phyloP scores from a whole-genome alignment of 2,888 invertebrate species.

The Tethea ocularis region DNA sequence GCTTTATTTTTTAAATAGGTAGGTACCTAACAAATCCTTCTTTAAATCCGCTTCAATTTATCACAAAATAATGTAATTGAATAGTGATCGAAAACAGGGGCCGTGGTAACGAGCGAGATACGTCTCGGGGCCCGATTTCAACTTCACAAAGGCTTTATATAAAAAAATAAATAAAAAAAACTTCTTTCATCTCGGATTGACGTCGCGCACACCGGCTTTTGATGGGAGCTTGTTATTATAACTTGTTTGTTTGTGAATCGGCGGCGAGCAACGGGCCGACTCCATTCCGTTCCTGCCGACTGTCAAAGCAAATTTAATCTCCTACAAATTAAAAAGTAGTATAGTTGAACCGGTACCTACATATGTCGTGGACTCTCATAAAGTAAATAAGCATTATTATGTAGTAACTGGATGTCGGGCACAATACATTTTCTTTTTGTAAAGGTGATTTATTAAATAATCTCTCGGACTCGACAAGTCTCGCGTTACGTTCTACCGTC shows the following conservation, averaged over 20 bases:
- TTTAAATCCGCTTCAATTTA: constrained; percentile 34
- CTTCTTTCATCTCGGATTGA: constrained; percentile 53
- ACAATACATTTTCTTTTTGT: not conserved
- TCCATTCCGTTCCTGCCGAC: not conserved
- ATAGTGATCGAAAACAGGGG: constrained; percentile 31
- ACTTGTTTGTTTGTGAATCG: constrained; percentile 38
- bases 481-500: not conserved
- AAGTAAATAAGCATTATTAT: not conserved
- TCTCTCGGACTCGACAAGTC: not conserved
- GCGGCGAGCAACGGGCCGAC: constrained; percentile 19
- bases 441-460: not conserved
- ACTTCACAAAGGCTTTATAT: constrained; percentile 34
- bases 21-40: constrained; percentile 27
- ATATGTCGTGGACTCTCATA: too few species aligned
- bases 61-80: constrained; percentile 36
- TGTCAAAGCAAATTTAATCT: constrained; percentile 8
- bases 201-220: constrained; percentile 38
- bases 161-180: constrained; percentile 45
- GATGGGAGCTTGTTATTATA: constrained; percentile 44
- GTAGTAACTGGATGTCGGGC: not conserved
- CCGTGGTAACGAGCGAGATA: constrained; percentile 11
- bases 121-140: constrained; percentile 25
- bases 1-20: constrained; percentile 22
- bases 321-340: constrained; percentile 8
- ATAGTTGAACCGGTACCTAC: not conserved